Evolutionary conservation across 2,113 vertebrate genomes (phyloP), one percentile per base, ranked within the genome.

Genomic region (Pomatorhinus ruficollis): DNA sequence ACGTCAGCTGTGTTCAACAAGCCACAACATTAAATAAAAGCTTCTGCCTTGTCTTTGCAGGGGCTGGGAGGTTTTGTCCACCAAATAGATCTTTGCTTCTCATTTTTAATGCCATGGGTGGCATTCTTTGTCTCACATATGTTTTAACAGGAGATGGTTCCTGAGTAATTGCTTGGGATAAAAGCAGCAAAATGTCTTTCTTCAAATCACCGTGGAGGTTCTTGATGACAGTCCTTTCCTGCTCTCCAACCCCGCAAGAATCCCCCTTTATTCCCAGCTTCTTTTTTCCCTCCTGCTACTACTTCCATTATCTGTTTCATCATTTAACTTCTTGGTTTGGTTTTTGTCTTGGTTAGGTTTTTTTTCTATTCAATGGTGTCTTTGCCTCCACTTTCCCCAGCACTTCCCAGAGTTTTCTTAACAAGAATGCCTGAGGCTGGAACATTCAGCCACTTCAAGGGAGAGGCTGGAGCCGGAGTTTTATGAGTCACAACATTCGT

Each of bases 91-190:
- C 47, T 45, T 74, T 47, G 61, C 42, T 71, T 78, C 69, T 87
- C 17, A 4, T 87, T 81, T 87, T 28, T 68, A 83, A 79, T 78
- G 65, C 78, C 0, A 2, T 56, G 30, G 57, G 88, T 86, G 61
- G 72, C 56, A 89, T 70, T 61, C 72, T 71, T 63, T 82, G 61
- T 92, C 69, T 87, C 50, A 47, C 63, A 6, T 31, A 4, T 3
- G 4, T 69, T 79, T 7, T 63, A 85, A 49, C 22, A 81, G 76
- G 63, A 92, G 64, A 79, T 66, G 24, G 64, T 63, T 78, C 80
- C 47, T 23, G 56, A 81, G 75, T 88, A 95, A 95, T 95, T 95
- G 88, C 69, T 94, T 74, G 53, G 66, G 78, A 90, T 95, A 72
- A 95, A 94, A 94, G 91, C 81, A 79, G 39, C 22, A 71, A 66